phyloP scores from a whole-genome alignment of 1,140 invertebrate species.

The Lordiphosa clarofinis region DNA sequence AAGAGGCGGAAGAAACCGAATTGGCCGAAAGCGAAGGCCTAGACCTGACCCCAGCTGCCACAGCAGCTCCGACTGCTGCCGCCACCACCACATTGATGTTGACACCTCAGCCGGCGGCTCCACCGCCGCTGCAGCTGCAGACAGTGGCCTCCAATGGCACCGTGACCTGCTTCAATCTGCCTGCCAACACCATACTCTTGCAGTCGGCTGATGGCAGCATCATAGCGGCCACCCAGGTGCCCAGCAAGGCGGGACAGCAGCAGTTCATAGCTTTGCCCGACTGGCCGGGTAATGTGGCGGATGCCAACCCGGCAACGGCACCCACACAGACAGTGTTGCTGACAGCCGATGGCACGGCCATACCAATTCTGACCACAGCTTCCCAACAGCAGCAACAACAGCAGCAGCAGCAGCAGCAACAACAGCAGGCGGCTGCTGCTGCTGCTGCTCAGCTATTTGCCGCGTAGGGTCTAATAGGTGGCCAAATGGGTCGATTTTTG shows the following conservation, averaged over 20 bases:
- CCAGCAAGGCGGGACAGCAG: conserved; percentile 66
- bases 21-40: conserved; percentile 34
- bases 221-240: conserved; percentile 58
- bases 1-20: conserved; percentile 45
- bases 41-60: conserved; percentile 31
- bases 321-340: conserved; percentile 61
- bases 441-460: conserved; percentile 65
- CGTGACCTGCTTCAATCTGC: conserved; percentile 72
- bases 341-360: conserved; percentile 67
- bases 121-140: conserved; percentile 58
- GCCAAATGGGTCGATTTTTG: conserved; percentile 79
- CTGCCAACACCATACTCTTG: conserved; percentile 68
- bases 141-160: conserved; percentile 71
- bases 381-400: conserved; percentile 53
- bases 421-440: conserved; percentile 62
- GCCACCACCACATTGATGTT: conserved; percentile 10
- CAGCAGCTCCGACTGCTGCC: conserved; percentile 19
- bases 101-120: conserved; percentile 31
- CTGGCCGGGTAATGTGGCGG: conserved; percentile 45
- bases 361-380: conserved; percentile 55
- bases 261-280: conserved; percentile 67
- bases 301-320: conserved; percentile 18
- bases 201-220: conserved; percentile 69
- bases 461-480: conserved; percentile 78
- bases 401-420: conserved; percentile 53